A percentile compares a stretch with the other conserved stretches of the same genome.
These are phyloP conservation scores for Heterohyrax brucei DNA, from an alignment of 2,797 vertebrate genomes.

Conservation along the genomic window DNA sequence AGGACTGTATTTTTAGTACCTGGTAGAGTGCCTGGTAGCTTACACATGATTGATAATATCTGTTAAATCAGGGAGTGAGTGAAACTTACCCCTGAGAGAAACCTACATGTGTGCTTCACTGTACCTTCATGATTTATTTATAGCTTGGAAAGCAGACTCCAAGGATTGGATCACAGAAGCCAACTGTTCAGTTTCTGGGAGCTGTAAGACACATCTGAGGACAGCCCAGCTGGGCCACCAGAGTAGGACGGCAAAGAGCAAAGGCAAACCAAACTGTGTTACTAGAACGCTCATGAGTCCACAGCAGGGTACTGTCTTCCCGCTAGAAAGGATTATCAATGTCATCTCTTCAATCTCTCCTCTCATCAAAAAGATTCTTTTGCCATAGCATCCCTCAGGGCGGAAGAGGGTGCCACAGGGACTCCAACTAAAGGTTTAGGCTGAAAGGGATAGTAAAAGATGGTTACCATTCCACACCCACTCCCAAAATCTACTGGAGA, in stretches of 20 bases:
- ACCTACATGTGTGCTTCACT: not conserved
- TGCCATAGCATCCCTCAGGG: not conserved
- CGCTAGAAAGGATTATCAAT: not conserved
- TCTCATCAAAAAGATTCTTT: not conserved
- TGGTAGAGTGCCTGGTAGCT: not conserved
- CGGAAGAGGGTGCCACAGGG: not conserved
- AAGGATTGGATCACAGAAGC: conserved; percentile 16
- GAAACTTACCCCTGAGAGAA: not conserved
- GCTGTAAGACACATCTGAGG: not conserved
- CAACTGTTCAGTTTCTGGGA: conserved; percentile 1
- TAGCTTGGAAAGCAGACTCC: not conserved
- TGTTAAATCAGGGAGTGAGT: not conserved
- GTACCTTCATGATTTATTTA: not conserved
- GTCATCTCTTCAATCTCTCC: not conserved
- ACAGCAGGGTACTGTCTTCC: not conserved
- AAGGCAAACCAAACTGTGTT: not conserved
- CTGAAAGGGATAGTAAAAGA: not conserved
- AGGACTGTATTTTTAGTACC: not conserved
- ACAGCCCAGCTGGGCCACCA: not conserved
- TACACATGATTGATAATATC: not conserved
- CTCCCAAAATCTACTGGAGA: not conserved
- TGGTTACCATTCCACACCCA: too few species aligned
- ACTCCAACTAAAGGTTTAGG: not conserved
- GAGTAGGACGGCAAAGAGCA: not conserved
- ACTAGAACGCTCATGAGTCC: not conserved